A percentile compares a stretch with the other conserved stretches of the same genome.
phyloP scores from a whole-genome alignment of 2,888 invertebrate genomes.

The Trissoscelio sp. region DNA sequence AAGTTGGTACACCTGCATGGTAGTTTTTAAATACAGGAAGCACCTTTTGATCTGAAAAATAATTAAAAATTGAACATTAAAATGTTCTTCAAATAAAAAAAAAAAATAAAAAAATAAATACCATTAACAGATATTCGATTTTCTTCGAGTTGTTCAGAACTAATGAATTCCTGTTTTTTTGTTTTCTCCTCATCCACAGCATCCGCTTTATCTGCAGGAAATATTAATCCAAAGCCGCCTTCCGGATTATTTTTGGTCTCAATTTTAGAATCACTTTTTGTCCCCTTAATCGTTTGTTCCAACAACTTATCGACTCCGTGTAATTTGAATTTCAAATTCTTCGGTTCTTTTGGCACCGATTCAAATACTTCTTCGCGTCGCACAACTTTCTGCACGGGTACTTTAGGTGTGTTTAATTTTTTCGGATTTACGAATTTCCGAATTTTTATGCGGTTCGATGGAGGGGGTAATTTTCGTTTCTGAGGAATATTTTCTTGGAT shows the following conservation, averaged over 20 bases:
- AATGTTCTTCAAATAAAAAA: background rate
- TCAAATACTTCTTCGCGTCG: constrained; percentile 86
- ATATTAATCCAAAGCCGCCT: constrained; percentile 80
- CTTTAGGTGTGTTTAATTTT: constrained; percentile 80
- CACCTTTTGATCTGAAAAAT: constrained; percentile 86
- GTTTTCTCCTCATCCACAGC: constrained; percentile 73
- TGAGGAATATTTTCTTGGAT: constrained; percentile 82
- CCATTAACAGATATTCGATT: constrained; percentile 88
- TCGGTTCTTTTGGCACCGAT: constrained; percentile 81
- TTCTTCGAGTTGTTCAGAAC: constrained; percentile 87
- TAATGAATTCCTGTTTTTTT: constrained; percentile 84
- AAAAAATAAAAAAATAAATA: constrained; percentile 68
- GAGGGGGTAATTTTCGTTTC: constrained; percentile 83
- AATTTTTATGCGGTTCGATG: constrained; percentile 84
- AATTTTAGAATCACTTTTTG: constrained; percentile 18
- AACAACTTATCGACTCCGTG: constrained; percentile 82
- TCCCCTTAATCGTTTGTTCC: constrained; percentile 41
- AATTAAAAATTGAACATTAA: constrained; percentile 8
- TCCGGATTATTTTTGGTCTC: constrained; percentile 69
- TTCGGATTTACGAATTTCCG: constrained; percentile 85
- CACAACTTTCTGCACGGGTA: constrained; percentile 76
- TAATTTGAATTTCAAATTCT: constrained; percentile 85
- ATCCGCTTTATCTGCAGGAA: constrained; percentile 72
- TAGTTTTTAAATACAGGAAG: constrained; percentile 94
- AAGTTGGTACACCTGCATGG: constrained; percentile 90